phyloP scores from a whole-genome alignment of 2,113 vertebrate genomes.

The Pelmatolapia mariae region DNA sequence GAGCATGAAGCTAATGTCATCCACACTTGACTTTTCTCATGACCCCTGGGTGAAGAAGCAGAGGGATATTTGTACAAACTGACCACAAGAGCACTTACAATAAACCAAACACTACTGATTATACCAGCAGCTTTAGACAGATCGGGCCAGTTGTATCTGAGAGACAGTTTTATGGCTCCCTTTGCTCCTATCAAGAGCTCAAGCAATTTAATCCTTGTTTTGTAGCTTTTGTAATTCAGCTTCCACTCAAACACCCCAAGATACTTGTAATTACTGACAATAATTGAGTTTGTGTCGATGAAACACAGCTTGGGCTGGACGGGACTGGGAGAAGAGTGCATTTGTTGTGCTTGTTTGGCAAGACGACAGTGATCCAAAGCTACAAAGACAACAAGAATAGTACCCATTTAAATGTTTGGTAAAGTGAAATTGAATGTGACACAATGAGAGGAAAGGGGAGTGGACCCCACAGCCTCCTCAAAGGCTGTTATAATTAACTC shows the following conservation, averaged over 20 bases:
- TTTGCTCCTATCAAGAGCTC: conserved; percentile 76
- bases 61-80: background rate
- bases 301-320: conserved; percentile 37
- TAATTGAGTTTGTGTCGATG: conserved; percentile 68
- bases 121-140: conserved; percentile 55
- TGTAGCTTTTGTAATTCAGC: conserved; percentile 68
- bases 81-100: conserved; percentile 61
- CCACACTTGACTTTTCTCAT: background rate
- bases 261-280: conserved; percentile 67
- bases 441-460: conserved; percentile 42
- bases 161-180: conserved; percentile 80
- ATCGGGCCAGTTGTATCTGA: conserved; percentile 74
- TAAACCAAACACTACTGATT: conserved; percentile 69
- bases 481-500: conserved; percentile 56
- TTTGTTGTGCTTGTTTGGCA: conserved; percentile 52
- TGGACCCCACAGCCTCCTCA: conserved; percentile 29
- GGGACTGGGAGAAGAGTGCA: conserved; percentile 33
- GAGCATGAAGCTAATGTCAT: background rate
- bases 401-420: conserved; percentile 66
- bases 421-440: conserved; percentile 69
- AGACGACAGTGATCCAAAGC: conserved; percentile 71
- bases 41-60: background rate
- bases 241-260: conserved; percentile 68
- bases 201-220: conserved; percentile 78
- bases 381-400: conserved; percentile 62